Percentiles rank a stretch among this genome's conserved stretches.
Conservation (phyloP, 1,140 invertebrate genomes). For the Glossosoma conforme region DNA sequence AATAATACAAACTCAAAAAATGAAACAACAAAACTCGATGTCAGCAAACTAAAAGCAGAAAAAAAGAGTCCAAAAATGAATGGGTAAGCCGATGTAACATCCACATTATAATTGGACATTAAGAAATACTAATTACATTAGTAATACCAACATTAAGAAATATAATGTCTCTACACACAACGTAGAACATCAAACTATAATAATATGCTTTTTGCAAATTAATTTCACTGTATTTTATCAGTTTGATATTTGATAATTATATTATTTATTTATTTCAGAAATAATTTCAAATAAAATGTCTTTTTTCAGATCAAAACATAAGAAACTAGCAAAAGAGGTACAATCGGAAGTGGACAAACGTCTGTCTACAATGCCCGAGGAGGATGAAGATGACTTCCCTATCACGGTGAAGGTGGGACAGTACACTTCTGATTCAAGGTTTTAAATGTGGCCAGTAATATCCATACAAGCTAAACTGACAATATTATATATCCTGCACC, state of each 20-base stretch:
- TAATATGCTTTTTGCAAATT: too few species aligned
- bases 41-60: slow-evolving; percentile 33
- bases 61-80: slow-evolving; percentile 41
- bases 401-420: slow-evolving; percentile 53
- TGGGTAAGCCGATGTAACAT: slow-evolving; percentile 34
- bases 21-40: slow-evolving; percentile 19
- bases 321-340: slow-evolving; percentile 46
- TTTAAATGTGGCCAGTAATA: slow-evolving; percentile 15
- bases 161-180: too few species aligned
- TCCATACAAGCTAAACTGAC: slow-evolving; percentile 5
- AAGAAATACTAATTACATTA: background rate
- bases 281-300: too few species aligned
- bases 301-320: slow-evolving; percentile 41
- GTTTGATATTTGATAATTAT: too few species aligned
- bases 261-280: too few species aligned
- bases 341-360: slow-evolving; percentile 48
- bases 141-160: too few species aligned
- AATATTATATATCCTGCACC: slow-evolving; percentile 2
- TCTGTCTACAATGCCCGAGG: slow-evolving; percentile 47
- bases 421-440: slow-evolving; percentile 29
- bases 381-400: slow-evolving; percentile 48
- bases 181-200: too few species aligned
- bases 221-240: too few species aligned
- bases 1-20: slow-evolving; percentile 51
- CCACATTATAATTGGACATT: background rate